Evolutionary conservation across 2,797 vertebrate species (phyloP).

Genomic region (Malacoctenus gilli): DNA sequence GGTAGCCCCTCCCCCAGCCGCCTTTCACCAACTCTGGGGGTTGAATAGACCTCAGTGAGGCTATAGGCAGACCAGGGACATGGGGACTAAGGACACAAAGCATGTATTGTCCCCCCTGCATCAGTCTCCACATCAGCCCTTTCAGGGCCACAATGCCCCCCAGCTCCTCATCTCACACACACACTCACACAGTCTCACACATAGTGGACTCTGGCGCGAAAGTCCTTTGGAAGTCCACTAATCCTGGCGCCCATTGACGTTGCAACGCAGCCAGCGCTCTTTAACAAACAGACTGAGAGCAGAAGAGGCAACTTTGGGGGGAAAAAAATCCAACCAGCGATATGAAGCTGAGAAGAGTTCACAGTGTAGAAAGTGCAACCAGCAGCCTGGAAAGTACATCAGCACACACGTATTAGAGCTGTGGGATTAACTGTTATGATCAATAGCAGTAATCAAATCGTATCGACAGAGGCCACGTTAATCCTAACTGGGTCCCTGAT

Average conservation of each 20-base stretch:
- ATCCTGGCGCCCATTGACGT: conserved; percentile 60
- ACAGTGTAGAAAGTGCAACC: too few species aligned
- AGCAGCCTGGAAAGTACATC: neutral
- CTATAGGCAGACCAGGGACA: conserved; percentile 69
- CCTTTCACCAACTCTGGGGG: conserved; percentile 20
- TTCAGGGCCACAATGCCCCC: conserved; percentile 70
- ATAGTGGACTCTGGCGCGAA: conserved; percentile 50
- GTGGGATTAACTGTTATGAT: conserved; percentile 20
- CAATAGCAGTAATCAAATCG: conserved; percentile 35
- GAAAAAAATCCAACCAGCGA: too few species aligned
- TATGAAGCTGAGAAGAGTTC: too few species aligned
- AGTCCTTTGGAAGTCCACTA: conserved; percentile 65
- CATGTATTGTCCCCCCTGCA: conserved; percentile 71
- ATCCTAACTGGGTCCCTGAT: conserved; percentile 20
- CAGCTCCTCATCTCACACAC: conserved; percentile 36
- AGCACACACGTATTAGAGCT: neutral
- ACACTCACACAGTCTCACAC: conserved; percentile 11
- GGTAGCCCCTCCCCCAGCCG: conserved; percentile 66
- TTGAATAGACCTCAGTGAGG: conserved; percentile 60
- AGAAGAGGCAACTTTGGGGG: too few species aligned
- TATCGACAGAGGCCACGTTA: conserved; percentile 17
- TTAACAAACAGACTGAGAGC: conserved; percentile 33
- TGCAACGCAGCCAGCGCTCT: conserved; percentile 30
- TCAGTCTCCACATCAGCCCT: conserved; percentile 75
- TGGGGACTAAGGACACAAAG: conserved; percentile 70